Conservation (phyloP, 2,113 vertebrate genomes). For the Apteryx owenii region DNA sequence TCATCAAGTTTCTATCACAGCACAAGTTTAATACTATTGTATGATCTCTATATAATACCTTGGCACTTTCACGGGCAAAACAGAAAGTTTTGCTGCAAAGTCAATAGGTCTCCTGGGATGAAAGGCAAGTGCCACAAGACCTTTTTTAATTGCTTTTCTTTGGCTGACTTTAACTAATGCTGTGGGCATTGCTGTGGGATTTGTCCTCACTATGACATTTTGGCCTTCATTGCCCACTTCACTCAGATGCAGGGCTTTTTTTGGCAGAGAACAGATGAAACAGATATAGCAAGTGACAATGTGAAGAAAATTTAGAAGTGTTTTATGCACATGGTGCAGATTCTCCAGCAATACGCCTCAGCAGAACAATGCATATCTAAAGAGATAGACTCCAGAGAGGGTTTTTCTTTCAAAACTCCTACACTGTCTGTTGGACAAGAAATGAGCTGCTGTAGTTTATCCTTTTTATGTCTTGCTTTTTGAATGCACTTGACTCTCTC, state of each 20-base stretch:
- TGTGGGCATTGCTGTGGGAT: background rate
- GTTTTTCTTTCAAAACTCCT: background rate
- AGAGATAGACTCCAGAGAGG: background rate
- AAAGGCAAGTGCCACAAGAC: conserved; percentile 20
- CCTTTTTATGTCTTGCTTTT: background rate
- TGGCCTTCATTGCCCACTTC: background rate
- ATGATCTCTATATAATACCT: background rate
- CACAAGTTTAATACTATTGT: background rate
- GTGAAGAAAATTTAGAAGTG: background rate
- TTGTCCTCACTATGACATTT: background rate
- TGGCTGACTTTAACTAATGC: conserved; percentile 43
- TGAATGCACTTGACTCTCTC: background rate
- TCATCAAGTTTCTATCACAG: conserved; percentile 21
- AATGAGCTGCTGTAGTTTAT: background rate
- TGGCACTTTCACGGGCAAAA: background rate
- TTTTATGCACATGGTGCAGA: background rate
- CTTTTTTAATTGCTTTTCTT: conserved; percentile 46
- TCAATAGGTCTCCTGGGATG: conserved; percentile 23
- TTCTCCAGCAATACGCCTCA: background rate
- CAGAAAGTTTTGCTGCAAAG: background rate
- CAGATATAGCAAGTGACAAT: background rate
- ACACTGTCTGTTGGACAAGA: background rate
- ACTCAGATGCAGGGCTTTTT: background rate
- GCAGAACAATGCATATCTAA: background rate
- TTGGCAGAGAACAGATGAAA: background rate